A percentile compares a stretch with the other conserved stretches of the same genome.
Evolutionary conservation across 1,140 invertebrate species (phyloP).

Genomic region (Pogonus chalceus): DNA sequence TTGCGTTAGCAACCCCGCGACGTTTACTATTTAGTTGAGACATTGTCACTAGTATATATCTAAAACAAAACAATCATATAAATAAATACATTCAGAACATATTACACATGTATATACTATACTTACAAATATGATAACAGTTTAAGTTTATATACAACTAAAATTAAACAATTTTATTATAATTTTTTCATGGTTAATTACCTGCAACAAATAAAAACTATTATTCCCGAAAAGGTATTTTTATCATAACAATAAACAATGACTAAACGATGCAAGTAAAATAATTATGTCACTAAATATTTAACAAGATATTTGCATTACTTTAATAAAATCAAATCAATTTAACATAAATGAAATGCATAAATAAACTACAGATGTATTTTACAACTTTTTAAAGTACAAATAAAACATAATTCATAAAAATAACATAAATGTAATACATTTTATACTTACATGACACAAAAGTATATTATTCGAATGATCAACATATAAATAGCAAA

Average conservation of each 20-base stretch:
- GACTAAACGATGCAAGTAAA: background rate
- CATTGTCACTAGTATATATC: background rate
- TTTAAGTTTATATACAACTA: too few species aligned
- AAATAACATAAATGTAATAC: background rate
- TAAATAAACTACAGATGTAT: background rate
- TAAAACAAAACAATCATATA: background rate
- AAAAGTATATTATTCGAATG: background rate
- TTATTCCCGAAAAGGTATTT: background rate
- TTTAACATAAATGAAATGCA: background rate
- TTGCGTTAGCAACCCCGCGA: background rate
- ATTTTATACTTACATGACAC: background rate
- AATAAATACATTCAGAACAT: background rate
- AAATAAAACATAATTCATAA: background rate
- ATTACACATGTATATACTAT: background rate
- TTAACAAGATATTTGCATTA: background rate
- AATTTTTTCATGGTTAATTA: background rate
- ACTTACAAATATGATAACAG: too few species aligned
- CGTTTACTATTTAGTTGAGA: background rate
- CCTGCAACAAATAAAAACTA: background rate
- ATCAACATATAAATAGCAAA: too few species aligned
- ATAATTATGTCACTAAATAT: background rate
- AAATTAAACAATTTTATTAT: background rate
- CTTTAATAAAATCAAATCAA: background rate
- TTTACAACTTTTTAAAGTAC: background rate
- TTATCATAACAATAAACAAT: background rate